Percentiles rank a stretch among this genome's conserved stretches.
phyloP scores from a whole-genome alignment of 2,888 invertebrate genomes.

The Latrodectus elegans region DNA sequence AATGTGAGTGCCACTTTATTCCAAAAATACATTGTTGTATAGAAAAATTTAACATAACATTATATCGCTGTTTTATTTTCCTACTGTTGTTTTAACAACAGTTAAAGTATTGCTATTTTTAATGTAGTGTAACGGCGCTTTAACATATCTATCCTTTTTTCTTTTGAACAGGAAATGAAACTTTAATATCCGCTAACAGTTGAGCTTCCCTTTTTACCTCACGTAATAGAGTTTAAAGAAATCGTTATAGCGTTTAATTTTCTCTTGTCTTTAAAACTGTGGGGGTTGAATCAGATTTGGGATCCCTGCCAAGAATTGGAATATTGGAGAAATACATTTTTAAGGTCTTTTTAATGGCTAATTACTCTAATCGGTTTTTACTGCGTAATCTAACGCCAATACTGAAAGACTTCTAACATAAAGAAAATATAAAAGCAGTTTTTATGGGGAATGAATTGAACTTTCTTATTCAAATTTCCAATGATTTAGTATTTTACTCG shows the following conservation, averaged over 20 bases:
- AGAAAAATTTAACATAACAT: too few species aligned
- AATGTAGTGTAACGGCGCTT: background rate
- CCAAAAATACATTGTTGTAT: too few species aligned
- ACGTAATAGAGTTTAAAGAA: slow-evolving; percentile 34
- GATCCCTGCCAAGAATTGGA: slow-evolving; percentile 54
- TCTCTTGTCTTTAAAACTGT: slow-evolving; percentile 7
- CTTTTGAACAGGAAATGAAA: background rate
- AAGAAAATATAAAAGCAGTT: slow-evolving; percentile 13
- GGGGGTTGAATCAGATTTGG: slow-evolving; percentile 30
- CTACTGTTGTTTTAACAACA: background rate
- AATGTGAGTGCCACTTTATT: too few species aligned
- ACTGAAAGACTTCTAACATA: background rate
- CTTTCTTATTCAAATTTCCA: slow-evolving; percentile 46
- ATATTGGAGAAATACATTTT: slow-evolving; percentile 55
- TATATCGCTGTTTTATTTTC: too few species aligned
- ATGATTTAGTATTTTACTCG: slow-evolving; percentile 26
- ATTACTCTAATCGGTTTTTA: slow-evolving; percentile 52
- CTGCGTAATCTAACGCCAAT: slow-evolving; percentile 29
- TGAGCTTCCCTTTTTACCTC: background rate
- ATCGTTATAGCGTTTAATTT: slow-evolving; percentile 35
- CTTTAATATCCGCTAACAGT: slow-evolving; percentile 12
- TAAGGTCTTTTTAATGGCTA: slow-evolving; percentile 61
- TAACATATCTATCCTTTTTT: background rate
- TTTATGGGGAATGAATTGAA: slow-evolving; percentile 12
- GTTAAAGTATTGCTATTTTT: background rate